Conservation (phyloP, 2,113 vertebrate species). For the Egretta garzetta region DNA sequence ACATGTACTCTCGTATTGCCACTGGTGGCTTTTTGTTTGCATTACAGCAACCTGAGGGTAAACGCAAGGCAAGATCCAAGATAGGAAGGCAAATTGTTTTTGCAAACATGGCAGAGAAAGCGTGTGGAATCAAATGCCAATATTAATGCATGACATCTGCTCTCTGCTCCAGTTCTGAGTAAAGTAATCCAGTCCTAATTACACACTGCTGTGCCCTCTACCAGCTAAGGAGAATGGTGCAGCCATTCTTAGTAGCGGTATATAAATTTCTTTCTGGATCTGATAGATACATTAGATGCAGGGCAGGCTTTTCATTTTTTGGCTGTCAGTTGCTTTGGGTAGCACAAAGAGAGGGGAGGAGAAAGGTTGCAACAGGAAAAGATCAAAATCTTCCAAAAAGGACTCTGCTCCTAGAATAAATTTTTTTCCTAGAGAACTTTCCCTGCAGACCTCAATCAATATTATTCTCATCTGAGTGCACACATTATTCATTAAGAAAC, state of each 20-base stretch:
- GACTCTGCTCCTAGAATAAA: conserved; percentile 48
- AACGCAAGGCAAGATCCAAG: conserved; percentile 19
- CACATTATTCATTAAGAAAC: conserved; percentile 64
- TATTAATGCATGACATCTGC: conserved; percentile 70
- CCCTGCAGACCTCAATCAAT: conserved; percentile 66
- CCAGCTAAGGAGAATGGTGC: conserved; percentile 63
- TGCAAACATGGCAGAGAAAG: conserved; percentile 61
- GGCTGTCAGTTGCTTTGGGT: conserved; percentile 46
- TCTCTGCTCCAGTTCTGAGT: conserved; percentile 55
- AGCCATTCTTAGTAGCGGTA: conserved; percentile 45
- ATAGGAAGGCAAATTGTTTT: conserved; percentile 59
- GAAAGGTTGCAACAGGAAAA: conserved; percentile 56
- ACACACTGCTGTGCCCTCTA: conserved; percentile 67
- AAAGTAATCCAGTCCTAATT: conserved; percentile 69
- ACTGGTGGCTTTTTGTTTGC: conserved; percentile 22
- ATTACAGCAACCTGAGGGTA: conserved; percentile 14
- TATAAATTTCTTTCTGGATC: conserved; percentile 58
- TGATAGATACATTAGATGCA: conserved; percentile 62
- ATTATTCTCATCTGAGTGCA: conserved; percentile 58
- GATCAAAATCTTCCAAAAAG: conserved; percentile 59
- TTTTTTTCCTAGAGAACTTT: conserved; percentile 55
- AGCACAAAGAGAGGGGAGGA: conserved; percentile 65
- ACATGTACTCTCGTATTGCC: background rate
- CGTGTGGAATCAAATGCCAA: conserved; percentile 64
- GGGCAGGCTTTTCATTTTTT: conserved; percentile 56